phyloP scores from a whole-genome alignment of 2,113 vertebrate species.

The Vicugna pacos region DNA sequence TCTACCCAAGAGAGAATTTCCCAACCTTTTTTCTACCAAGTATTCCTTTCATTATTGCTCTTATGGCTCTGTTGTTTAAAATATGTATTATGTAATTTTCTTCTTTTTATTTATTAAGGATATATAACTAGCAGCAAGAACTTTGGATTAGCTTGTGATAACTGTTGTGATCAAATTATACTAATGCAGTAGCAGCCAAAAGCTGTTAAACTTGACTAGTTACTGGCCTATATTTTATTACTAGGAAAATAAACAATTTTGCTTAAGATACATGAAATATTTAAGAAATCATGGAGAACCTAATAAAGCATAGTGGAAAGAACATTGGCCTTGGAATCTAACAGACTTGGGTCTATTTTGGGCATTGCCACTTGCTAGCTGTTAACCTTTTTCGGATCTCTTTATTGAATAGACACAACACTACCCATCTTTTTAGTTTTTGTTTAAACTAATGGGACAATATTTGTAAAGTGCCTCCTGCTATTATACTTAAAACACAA shows the following conservation, averaged over 20 bases:
- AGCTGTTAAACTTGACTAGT: constrained; percentile 11
- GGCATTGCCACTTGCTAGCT: neutral
- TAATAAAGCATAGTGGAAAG: constrained; percentile 1
- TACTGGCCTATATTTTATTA: neutral
- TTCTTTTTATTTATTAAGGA: constrained; percentile 19
- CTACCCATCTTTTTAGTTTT: neutral
- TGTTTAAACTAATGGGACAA: constrained; percentile 6
- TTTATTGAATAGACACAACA: neutral
- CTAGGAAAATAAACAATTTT: neutral
- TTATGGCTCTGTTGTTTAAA: constrained; percentile 20
- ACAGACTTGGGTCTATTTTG: neutral
- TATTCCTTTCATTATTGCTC: constrained; percentile 61
- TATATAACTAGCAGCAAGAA: neutral
- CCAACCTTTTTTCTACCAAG: constrained; percentile 61
- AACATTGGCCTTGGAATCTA: neutral
- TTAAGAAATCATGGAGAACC: neutral
- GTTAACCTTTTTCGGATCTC: constrained; percentile 27
- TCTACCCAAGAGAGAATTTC: constrained; percentile 42
- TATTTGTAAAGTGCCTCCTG: neutral
- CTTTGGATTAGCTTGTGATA: neutral
- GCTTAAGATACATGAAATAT: neutral
- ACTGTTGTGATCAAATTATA: neutral
- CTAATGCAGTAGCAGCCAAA: neutral
- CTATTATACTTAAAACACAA: neutral
- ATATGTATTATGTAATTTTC: neutral